Evolutionary conservation across 1,140 invertebrate species (phyloP).

Genomic region (Argopecten irradians): DNA sequence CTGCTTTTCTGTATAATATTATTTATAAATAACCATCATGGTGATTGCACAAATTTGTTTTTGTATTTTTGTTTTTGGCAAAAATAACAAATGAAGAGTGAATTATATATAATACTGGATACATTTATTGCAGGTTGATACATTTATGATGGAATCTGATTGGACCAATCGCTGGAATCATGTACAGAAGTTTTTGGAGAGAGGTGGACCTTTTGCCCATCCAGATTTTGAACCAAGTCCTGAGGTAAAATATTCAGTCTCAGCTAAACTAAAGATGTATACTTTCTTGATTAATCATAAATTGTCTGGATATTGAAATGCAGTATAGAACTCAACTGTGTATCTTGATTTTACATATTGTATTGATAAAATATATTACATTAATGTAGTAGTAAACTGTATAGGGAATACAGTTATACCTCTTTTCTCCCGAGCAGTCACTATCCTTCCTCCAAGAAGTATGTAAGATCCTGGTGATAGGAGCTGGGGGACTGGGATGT

Average conservation of each 20-base stretch:
- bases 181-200: slow-evolving; percentile 90
- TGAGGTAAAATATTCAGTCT: slow-evolving; percentile 80
- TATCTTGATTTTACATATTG: not conserved
- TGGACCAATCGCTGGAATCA: slow-evolving; percentile 85
- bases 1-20: no score
- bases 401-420: not conserved
- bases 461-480: slow-evolving; percentile 92
- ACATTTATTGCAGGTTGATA: not conserved
- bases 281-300: no score
- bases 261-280: no score
- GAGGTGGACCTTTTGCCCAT: slow-evolving; percentile 94
- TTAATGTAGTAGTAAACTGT: not conserved
- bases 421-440: slow-evolving; percentile 77
- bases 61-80: no score
- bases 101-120: no score
- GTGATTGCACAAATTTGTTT: no score
- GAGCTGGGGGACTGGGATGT: slow-evolving; percentile 98
- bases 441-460: slow-evolving; percentile 89
- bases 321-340: no score
- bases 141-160: slow-evolving; percentile 58
- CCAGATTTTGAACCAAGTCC: slow-evolving; percentile 92
- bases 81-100: no score
- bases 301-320: no score
- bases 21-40: no score
- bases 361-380: not conserved